phyloP scores from a whole-genome alignment of 2,797 vertebrate genomes.

The Halcyon chelicuti region DNA sequence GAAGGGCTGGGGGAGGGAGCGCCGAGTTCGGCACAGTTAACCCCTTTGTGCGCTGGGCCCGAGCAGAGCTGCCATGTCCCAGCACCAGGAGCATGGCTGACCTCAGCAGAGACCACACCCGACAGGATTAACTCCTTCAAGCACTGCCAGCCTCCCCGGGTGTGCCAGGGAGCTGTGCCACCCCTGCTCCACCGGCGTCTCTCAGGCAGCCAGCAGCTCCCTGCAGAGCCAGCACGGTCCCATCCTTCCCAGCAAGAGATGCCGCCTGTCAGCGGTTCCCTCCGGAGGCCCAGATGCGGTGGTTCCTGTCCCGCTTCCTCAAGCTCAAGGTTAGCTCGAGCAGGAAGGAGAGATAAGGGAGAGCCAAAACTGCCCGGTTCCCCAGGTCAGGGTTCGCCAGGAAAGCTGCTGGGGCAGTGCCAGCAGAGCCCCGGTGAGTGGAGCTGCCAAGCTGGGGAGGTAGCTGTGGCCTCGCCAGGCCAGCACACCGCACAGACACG shows the following conservation, averaged over 20 bases:
- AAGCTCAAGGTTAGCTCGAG: background rate
- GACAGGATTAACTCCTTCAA: background rate
- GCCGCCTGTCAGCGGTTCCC: background rate
- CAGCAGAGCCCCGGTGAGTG: background rate
- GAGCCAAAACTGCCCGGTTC: conserved; percentile 25
- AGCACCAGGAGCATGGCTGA: background rate
- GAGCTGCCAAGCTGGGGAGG: background rate
- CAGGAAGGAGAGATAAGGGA: conserved; percentile 57
- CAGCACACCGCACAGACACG: fast-evolving
- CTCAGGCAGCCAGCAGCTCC: background rate
- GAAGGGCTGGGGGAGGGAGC: conserved; percentile 68
- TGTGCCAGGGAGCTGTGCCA: background rate
- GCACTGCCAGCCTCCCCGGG: fast-evolving
- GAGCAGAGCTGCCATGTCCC: background rate
- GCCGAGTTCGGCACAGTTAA: conserved; percentile 58
- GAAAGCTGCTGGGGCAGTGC: background rate
- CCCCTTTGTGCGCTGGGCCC: conserved; percentile 54
- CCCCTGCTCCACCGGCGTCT: fast-evolving
- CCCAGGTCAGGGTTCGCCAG: background rate
- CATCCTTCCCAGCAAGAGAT: background rate
- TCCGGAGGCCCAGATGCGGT: background rate
- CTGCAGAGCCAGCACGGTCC: background rate
- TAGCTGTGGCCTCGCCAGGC: background rate
- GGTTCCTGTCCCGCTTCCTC: conserved; percentile 49
- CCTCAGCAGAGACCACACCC: background rate